These are phyloP conservation scores for Lycaena phlaeas DNA, from an alignment of 2,888 invertebrate genomes.

Conservation along the genomic window DNA sequence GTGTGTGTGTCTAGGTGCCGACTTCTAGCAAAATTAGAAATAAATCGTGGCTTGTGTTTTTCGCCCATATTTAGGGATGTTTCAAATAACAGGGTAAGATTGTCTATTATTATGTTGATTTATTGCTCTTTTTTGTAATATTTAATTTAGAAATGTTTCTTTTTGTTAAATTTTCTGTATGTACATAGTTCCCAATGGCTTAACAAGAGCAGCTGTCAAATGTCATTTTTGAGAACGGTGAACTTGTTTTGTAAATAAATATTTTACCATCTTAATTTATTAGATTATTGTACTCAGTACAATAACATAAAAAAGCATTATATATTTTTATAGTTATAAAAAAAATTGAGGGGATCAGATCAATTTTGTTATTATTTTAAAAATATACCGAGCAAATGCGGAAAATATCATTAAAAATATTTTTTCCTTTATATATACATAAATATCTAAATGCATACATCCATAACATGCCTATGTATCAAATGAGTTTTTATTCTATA, in stretches of 20 bases:
- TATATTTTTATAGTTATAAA: not conserved
- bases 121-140: slow-evolving; percentile 23
- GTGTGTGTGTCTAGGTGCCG: slow-evolving; percentile 75
- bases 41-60: slow-evolving; percentile 73
- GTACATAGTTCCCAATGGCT: slow-evolving; percentile 37
- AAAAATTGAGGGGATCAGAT: too few species aligned
- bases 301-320: not conserved
- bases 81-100: slow-evolving; percentile 63
- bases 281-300: not conserved
- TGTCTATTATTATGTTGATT: slow-evolving; percentile 23
- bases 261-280: slow-evolving; percentile 31
- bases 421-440: too few species aligned
- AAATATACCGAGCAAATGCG: too few species aligned
- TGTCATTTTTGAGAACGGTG: slow-evolving; percentile 38
- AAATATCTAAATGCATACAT: too few species aligned
- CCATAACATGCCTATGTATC: too few species aligned
- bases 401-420: too few species aligned
- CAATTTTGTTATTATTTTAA: too few species aligned
- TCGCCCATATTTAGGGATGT: slow-evolving; percentile 65
- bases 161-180: slow-evolving; percentile 40
- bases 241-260: slow-evolving; percentile 17
- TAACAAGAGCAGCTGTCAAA: slow-evolving; percentile 50
- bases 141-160: slow-evolving; percentile 47
- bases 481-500: too few species aligned
- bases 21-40: slow-evolving; percentile 74